phyloP scores from a whole-genome alignment of 2,888 invertebrate species.

The Scaeva pyrastri region DNA sequence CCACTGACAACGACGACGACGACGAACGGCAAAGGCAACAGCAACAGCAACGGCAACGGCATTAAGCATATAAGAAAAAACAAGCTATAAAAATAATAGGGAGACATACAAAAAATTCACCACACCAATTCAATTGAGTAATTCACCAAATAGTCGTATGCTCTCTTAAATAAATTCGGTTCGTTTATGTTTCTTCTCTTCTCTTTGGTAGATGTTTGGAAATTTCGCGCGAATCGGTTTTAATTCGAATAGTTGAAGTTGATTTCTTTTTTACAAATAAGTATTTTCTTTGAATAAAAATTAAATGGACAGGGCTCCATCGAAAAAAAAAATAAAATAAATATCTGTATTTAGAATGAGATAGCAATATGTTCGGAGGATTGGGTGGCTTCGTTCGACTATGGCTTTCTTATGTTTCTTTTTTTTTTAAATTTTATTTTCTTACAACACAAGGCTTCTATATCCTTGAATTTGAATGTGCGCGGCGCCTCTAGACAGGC shows the following conservation, averaged over 20 bases:
- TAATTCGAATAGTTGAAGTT: not conserved
- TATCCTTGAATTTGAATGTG: constrained; percentile 76
- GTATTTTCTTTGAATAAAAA: not conserved
- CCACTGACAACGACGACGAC: no score
- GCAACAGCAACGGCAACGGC: no score
- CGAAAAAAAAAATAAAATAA: no score
- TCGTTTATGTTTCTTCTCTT: constrained; percentile 20
- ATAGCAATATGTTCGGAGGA: constrained; percentile 32
- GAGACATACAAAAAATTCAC: constrained; percentile 47
- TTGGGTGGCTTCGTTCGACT: constrained; percentile 14
- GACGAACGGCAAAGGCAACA: no score
- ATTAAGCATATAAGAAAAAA: constrained; percentile 74
- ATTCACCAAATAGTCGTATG: constrained; percentile 48
- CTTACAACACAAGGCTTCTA: constrained; percentile 69
- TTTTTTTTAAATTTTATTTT: constrained; percentile 49
- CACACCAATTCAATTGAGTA: constrained; percentile 32
- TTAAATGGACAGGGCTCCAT: constrained; percentile 12
- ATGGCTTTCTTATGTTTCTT: constrained; percentile 33
- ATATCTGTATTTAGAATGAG: constrained; percentile 69
- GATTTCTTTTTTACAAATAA: not conserved
- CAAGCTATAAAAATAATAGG: constrained; percentile 71
- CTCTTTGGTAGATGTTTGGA: constrained; percentile 13
- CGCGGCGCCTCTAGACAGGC: constrained; percentile 76
- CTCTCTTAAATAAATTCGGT: constrained; percentile 21
- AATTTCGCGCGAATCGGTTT: constrained; percentile 20